phyloP scores from a whole-genome alignment of 2,888 invertebrate species.

The Melieria omissa region DNA sequence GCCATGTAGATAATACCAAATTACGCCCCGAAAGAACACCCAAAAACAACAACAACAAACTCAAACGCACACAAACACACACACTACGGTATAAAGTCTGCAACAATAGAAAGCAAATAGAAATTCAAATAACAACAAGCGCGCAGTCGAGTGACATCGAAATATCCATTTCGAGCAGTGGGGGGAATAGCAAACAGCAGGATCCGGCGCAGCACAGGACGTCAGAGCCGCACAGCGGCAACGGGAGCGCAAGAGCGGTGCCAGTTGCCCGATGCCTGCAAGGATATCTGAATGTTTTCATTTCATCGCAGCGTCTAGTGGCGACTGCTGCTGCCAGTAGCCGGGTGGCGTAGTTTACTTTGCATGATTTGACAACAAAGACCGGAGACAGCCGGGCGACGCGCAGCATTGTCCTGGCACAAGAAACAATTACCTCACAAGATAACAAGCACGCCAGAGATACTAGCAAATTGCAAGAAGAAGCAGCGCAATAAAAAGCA shows the following conservation, averaged over 20 bases:
- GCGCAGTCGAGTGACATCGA: neutral
- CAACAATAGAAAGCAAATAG: slow-evolving; percentile 20
- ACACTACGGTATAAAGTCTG: neutral
- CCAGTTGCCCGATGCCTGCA: neutral
- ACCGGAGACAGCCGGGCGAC: slow-evolving; percentile 34
- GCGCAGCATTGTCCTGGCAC: slow-evolving; percentile 22
- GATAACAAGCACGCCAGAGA: slow-evolving; percentile 35
- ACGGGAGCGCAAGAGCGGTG: slow-evolving; percentile 35
- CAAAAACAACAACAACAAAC: neutral
- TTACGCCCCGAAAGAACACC: neutral
- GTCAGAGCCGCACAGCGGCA: neutral
- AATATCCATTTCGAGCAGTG: slow-evolving; percentile 1
- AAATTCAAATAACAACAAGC: slow-evolving; percentile 1
- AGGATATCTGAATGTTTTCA: slow-evolving; percentile 18
- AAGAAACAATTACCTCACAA: slow-evolving; percentile 49
- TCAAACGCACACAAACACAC: neutral
- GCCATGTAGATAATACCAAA: slow-evolving; percentile 40
- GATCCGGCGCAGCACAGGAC: no score
- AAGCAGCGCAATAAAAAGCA: neutral
- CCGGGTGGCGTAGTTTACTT: slow-evolving; percentile 42
- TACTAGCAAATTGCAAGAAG: slow-evolving; percentile 33
- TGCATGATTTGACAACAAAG: slow-evolving; percentile 58
- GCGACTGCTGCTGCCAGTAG: neutral
- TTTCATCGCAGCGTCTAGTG: neutral
- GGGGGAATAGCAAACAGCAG: neutral